A percentile compares a stretch with the other conserved stretches of the same genome.
Conservation (phyloP, 1,140 invertebrate species). For the Mactra quadrangularis region DNA sequence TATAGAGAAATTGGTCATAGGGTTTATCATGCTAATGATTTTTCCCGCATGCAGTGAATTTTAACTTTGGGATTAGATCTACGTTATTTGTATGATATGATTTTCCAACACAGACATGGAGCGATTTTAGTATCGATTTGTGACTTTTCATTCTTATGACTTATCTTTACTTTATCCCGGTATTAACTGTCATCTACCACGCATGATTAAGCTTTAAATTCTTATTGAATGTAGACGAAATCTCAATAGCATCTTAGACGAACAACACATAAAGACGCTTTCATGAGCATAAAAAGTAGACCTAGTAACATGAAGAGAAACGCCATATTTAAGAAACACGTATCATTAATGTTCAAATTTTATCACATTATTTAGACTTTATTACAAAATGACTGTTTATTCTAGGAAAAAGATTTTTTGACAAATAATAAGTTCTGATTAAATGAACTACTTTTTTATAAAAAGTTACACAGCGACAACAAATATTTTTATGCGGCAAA, state of each 20-base stretch:
- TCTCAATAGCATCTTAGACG: neutral
- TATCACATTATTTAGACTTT: too few species aligned
- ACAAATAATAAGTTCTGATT: too few species aligned
- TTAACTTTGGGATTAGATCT: neutral
- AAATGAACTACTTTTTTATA: too few species aligned
- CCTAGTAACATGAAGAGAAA: too few species aligned
- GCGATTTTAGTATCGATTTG: constrained; percentile 15
- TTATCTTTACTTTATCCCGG: constrained; percentile 16
- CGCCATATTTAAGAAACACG: too few species aligned
- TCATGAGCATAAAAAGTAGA: constrained; percentile 1
- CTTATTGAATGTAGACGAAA: neutral
- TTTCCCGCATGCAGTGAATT: neutral
- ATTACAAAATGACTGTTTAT: too few species aligned
- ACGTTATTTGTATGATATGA: neutral
- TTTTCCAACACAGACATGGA: neutral
- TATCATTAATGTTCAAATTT: too few species aligned
- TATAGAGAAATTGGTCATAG: neutral
- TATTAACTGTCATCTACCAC: constrained; percentile 8
- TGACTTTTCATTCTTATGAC: constrained; percentile 10
- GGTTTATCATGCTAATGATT: neutral
- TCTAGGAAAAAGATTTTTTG: too few species aligned
- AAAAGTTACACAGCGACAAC: too few species aligned
- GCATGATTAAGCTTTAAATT: constrained; percentile 23
- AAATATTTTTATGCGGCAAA: too few species aligned
- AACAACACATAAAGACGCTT: constrained; percentile 30